Percentiles rank a stretch among this genome's conserved stretches.
phyloP scores from a whole-genome alignment of 2,113 vertebrate species.

The Pelecanus crispus region DNA sequence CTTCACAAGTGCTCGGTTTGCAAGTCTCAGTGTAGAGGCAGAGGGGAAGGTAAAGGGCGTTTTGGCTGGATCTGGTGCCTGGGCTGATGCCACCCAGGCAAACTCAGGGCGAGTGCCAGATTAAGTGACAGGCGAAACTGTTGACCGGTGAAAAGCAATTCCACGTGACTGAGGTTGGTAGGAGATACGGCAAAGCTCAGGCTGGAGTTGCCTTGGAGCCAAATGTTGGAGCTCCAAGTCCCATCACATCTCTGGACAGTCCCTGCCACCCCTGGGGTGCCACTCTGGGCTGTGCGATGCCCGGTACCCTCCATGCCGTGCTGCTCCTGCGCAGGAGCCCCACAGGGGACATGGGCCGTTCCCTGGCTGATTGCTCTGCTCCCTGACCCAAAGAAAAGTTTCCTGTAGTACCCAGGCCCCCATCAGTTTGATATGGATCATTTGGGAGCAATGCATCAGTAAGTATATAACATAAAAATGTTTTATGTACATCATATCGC shows the following conservation, averaged over 20 bases:
- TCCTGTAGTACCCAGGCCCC: background rate
- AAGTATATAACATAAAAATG: background rate
- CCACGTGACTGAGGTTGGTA: rapidly evolving
- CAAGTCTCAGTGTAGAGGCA: background rate
- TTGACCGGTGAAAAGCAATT: background rate
- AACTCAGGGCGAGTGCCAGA: background rate
- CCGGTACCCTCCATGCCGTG: rapidly evolving
- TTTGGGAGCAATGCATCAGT: rapidly evolving
- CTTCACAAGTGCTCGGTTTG: background rate
- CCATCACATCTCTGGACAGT: background rate
- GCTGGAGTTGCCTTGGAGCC: background rate
- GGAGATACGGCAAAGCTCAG: background rate
- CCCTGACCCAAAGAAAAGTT: background rate
- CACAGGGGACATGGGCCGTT: rapidly evolving
- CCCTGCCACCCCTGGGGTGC: background rate
- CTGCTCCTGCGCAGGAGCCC: background rate
- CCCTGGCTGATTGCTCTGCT: background rate
- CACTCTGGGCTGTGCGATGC: background rate
- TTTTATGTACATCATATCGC: background rate
- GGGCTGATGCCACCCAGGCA: background rate
- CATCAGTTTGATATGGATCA: background rate
- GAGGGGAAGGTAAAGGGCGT: background rate
- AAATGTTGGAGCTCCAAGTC: background rate
- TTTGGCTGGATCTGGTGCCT: background rate
- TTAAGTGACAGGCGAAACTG: background rate